Evolutionary conservation across 2,113 vertebrate species (phyloP), one percentile per base, ranked within the genome.

Genomic region (Hyperopisus bebe): DNA sequence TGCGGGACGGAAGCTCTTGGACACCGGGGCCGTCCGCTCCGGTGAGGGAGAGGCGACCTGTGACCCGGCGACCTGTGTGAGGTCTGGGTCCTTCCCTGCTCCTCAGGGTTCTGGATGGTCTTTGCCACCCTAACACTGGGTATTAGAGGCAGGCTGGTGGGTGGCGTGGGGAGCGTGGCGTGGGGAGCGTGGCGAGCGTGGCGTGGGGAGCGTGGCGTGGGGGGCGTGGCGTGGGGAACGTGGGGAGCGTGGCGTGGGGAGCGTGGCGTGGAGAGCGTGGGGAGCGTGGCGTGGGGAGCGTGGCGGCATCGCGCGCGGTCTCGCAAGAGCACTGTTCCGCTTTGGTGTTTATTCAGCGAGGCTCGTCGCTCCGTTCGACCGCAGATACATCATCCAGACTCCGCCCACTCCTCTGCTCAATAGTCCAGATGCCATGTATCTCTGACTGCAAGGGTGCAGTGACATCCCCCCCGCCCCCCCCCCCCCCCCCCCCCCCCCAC

Each of bases 321-420:
- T n/a, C n/a, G 92, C 89, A 90, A 88, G 93, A 94, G 92, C 94
- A 93, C 93, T 94, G 93, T 95, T 95, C 94, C 93, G 93, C 91
- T 90, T 93, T 88, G 42, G 91, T 95, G 94, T 96, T 96, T 96
- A 94, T 92, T 94, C 90, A 93, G 90, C 92, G 74, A 88, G 62
- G 53, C 90, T 87, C 42, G 50, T 89, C 58, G 84, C 62, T 83
- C 88, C 86, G n/a, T 84, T 88, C 70, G 89, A 88, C 90, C 84
- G 85, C 70, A 89, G 90, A 53, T 87, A 70, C 90, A 66, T 88
- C 46, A 53, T n/a, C 44, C 6, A 39, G 31, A 10, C 86, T 86
- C 50, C 10, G 27, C 62, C 86, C 55, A 85, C 90, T 55, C 66
- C 88, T 80, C 50, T 35, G 31, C 70, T 82, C 77, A 92, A 92